phyloP scores from a whole-genome alignment of 2,797 vertebrate species.

The Oreortyx pictus region DNA sequence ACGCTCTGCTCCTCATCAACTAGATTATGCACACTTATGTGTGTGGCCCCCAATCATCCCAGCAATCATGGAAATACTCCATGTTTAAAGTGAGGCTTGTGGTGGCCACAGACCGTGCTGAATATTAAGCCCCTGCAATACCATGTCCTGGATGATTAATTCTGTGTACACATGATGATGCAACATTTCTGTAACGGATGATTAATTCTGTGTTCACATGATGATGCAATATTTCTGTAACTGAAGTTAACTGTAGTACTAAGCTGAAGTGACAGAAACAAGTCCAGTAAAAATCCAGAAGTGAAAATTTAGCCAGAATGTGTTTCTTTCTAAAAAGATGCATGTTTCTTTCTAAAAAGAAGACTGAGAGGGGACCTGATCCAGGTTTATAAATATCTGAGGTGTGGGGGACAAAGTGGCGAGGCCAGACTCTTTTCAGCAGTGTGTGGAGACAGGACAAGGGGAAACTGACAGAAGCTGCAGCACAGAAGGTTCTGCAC shows the following conservation, averaged over 20 bases:
- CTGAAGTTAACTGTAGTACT: not conserved
- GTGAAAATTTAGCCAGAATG: not conserved
- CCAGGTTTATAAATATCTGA: too few species aligned
- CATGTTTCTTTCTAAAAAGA: not conserved
- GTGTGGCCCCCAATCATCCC: not conserved
- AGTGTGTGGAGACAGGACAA: too few species aligned
- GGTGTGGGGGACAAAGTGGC: too few species aligned
- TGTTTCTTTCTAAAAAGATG: not conserved
- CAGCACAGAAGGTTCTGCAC: too few species aligned
- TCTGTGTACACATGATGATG: not conserved
- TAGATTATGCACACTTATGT: not conserved
- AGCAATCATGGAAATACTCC: fast-evolving
- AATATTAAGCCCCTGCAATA: not conserved
- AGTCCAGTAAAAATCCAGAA: not conserved
- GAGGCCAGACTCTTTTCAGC: too few species aligned
- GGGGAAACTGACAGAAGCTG: too few species aligned
- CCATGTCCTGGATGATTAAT: not conserved
- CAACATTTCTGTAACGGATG: not conserved
- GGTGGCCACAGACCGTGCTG: not conserved
- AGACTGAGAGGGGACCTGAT: too few species aligned
- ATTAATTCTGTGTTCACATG: not conserved
- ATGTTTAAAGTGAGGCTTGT: not conserved
- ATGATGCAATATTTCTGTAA: not conserved
- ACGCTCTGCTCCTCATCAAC: not conserved
- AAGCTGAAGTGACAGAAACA: not conserved